Conservation (phyloP, 2,797 vertebrate genomes). For the Sitta carolinensis region DNA sequence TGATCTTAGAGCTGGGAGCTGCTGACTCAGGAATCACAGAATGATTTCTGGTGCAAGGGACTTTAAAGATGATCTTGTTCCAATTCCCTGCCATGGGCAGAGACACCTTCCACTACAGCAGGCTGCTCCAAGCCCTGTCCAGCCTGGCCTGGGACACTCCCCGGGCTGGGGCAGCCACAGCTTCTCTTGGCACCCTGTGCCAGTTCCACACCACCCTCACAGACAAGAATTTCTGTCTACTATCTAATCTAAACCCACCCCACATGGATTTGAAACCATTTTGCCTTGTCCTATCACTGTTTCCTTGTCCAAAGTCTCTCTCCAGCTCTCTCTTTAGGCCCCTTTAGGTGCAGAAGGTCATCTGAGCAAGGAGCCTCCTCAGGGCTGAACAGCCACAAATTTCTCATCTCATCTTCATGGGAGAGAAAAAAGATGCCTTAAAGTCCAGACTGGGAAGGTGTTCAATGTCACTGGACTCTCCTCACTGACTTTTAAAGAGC, state of each 20-base stretch:
- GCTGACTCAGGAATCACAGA: neutral
- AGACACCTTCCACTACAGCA: neutral
- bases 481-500: neutral
- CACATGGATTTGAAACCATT: neutral
- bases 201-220: no score
- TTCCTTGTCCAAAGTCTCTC: neutral
- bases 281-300: neutral
- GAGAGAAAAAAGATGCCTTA: neutral
- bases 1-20: neutral
- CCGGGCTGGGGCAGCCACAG: neutral
- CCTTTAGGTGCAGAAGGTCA: neutral
- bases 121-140: neutral
- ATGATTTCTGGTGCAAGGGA: neutral
- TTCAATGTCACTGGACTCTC: neutral
- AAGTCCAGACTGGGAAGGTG: neutral
- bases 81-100: neutral
- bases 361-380: neutral
- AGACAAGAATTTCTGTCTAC: neutral
- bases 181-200: neutral
- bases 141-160: neutral
- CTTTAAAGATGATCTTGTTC: neutral
- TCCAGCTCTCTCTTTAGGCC: neutral
- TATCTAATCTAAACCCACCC: neutral
- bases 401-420: neutral
- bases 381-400: neutral